Evolutionary conservation across 2,888 invertebrate genomes (phyloP).

Genomic region (Idaea straminata): DNA sequence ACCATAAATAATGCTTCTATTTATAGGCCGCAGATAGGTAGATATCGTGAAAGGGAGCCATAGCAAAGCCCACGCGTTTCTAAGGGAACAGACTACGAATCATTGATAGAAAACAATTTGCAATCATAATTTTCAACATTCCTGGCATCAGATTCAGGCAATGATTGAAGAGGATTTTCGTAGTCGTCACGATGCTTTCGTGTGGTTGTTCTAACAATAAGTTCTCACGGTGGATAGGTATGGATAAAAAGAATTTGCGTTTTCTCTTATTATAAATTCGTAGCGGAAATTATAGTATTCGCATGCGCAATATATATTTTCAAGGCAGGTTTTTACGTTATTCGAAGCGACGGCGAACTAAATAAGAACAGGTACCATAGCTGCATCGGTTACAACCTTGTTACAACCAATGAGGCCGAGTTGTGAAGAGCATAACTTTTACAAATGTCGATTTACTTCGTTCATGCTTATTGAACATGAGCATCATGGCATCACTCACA

Average conservation of each 20-base stretch:
- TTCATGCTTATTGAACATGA: constrained; percentile 31
- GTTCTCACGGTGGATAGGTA: neutral
- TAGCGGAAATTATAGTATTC: constrained; percentile 2
- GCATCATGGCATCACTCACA: constrained; percentile 6
- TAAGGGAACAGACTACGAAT: constrained; percentile 27
- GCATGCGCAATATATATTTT: constrained; percentile 1
- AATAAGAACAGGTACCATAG: neutral
- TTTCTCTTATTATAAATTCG: constrained; percentile 3
- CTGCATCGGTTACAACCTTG: too few species aligned
- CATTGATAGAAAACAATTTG: constrained; percentile 25
- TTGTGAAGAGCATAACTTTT: constrained; percentile 10
- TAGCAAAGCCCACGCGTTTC: constrained; percentile 30
- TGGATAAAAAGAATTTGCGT: neutral
- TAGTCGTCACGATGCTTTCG: neutral
- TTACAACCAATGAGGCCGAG: constrained; percentile 8
- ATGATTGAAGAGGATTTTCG: neutral
- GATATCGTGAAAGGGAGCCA: constrained; percentile 54
- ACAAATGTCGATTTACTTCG: constrained; percentile 34
- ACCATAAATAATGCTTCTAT: constrained; percentile 62
- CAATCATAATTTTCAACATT: constrained; percentile 15
- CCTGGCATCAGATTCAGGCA: constrained; percentile 1
- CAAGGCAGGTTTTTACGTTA: neutral
- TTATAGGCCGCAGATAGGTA: constrained; percentile 55
- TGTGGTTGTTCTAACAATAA: neutral
- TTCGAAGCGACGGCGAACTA: neutral